phyloP scores from a whole-genome alignment of 2,113 vertebrate genomes.

The Atractosteus spatula region DNA sequence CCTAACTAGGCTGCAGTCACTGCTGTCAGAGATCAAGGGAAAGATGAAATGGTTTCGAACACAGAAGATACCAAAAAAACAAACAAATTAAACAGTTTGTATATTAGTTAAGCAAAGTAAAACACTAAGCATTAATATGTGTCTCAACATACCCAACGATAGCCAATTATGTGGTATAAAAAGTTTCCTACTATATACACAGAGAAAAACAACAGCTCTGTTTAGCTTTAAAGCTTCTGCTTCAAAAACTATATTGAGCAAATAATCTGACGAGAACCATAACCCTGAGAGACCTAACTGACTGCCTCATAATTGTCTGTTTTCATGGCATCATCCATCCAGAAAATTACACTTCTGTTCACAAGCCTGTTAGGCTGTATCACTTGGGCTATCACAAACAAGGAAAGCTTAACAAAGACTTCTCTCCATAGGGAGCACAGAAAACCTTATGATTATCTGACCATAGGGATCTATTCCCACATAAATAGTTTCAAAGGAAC shows the following conservation, averaged over 20 bases:
- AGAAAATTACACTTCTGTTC: conserved; percentile 65
- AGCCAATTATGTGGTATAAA: conserved; percentile 68
- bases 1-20: neutral
- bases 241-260: conserved; percentile 71
- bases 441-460: conserved; percentile 53
- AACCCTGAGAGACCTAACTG: conserved; percentile 67
- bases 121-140: conserved; percentile 40
- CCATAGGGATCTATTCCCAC: conserved; percentile 56
- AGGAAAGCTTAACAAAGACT: conserved; percentile 50
- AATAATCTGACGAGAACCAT: conserved; percentile 70
- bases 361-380: conserved; percentile 65
- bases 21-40: too few relatives aligned
- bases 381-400: conserved; percentile 56
- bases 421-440: conserved; percentile 58
- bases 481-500: conserved; percentile 64
- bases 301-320: conserved; percentile 70
- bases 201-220: conserved; percentile 57
- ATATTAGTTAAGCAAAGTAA: neutral
- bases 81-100: neutral
- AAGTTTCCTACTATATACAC: conserved; percentile 38
- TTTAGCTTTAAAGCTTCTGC: conserved; percentile 70
- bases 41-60: neutral
- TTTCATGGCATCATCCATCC: conserved; percentile 70
- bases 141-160: conserved; percentile 65
- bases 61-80: neutral